Evolutionary conservation across 2,113 vertebrate species (phyloP), one percentile per base, ranked within the genome.

Genomic region (Nothocercus nigrocapillus): DNA sequence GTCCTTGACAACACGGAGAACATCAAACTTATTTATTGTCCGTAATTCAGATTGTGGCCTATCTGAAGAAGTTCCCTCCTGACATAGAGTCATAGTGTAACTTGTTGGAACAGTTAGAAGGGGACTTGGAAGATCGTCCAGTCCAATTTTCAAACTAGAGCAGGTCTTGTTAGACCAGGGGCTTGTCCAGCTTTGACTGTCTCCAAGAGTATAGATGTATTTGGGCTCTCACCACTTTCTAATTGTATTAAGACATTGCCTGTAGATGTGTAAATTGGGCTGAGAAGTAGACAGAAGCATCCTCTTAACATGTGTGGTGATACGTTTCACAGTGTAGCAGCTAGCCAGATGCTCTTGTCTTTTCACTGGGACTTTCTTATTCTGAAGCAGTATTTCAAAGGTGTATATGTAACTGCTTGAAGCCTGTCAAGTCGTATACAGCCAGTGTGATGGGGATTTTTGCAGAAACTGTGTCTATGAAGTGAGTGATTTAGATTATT

Each of bases 111-210:
- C 45, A 28, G 14, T 2, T 79, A 66, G 36, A 42, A 78, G 40
- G 27, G 20, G 53, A 24, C 19, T 24, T 85, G 10, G 38, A 32
- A 56, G 61, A 17, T 88, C 24, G 30, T 3, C 5, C 63, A 40
- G 18, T 24, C 7, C 54, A 40, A 12, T 40, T 49, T 19, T 25
- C 51, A 2, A 3, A 27, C 45, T 0, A 0, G 32, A 45, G 54
- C 5, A 7, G 22, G 15, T 40, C 30, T 63, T 20, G 7, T 70
- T 64, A 42, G 28, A 0, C 7, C 1, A 1, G 11, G 20, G 30
- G 9, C 64, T 42, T 68, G 4, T 30, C 38, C 8, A 1, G 28
- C 64, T 82, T 44, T 69, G 5, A 8, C 0, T 74, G 11, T 45
- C 36, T 51, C 32, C n/a, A 14, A 7, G 77, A 42, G 5, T n/a